phyloP scores from a whole-genome alignment of 2,888 invertebrate species.

The Lamellibrachia satsuma region DNA sequence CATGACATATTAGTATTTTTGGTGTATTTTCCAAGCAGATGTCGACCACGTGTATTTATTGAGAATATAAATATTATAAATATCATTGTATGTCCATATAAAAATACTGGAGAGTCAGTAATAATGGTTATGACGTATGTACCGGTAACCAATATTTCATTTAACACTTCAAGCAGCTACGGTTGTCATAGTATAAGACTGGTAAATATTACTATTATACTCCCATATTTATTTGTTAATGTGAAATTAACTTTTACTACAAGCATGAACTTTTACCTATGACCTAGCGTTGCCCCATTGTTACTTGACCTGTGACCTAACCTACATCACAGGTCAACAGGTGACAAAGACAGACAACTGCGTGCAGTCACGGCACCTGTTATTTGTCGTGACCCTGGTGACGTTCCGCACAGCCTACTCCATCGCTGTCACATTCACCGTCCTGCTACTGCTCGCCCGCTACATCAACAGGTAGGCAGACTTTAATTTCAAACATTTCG shows the following conservation, averaged over 20 bases:
- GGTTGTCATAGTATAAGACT: neutral
- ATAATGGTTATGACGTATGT: no score
- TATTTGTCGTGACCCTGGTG: conserved; percentile 57
- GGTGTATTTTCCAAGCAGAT: neutral
- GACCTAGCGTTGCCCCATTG: neutral
- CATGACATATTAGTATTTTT: neutral
- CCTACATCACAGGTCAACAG: conserved; percentile 22
- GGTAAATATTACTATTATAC: neutral
- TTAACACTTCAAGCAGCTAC: neutral
- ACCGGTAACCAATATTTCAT: neutral
- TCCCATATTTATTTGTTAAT: neutral
- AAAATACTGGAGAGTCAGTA: neutral
- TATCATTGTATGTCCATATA: neutral
- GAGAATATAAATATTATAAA: neutral
- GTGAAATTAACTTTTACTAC: neutral
- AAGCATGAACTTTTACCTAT: neutral
- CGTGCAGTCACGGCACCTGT: conserved; percentile 54
- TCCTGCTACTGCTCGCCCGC: conserved; percentile 56
- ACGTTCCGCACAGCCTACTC: conserved; percentile 60
- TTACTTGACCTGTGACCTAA: neutral
- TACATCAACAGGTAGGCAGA: conserved; percentile 54
- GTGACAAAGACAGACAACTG: conserved; percentile 38
- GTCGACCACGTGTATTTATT: neutral
- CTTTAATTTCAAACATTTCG: neutral
- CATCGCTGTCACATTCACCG: conserved; percentile 56